Evolutionary conservation across 2,888 invertebrate genomes (phyloP).

Genomic region (Eustalomyia histrio): DNA sequence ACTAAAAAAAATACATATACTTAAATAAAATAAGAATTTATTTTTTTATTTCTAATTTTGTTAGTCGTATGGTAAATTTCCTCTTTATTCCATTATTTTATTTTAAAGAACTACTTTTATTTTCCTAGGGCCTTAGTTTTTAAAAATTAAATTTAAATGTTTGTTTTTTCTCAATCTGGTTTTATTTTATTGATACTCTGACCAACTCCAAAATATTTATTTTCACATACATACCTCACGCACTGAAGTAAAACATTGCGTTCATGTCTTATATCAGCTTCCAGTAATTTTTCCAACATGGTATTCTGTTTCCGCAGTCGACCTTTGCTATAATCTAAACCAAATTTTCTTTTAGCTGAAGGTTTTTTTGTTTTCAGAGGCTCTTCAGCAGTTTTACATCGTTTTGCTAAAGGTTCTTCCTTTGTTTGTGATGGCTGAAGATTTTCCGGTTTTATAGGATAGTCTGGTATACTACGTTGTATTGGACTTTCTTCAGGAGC

Average conservation of each 20-base stretch:
- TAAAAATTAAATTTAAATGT: neutral
- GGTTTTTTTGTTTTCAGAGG: neutral
- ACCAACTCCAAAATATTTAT: constrained; percentile 85
- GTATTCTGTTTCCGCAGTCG: constrained; percentile 78
- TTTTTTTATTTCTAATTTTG: constrained; percentile 13
- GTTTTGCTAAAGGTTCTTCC: constrained; percentile 1
- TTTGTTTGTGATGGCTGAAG: neutral
- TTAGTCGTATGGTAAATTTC: no score
- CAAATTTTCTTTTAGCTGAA: constrained; percentile 51
- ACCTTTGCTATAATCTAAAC: constrained; percentile 74
- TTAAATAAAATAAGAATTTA: neutral
- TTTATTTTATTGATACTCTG: constrained; percentile 17
- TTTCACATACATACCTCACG: constrained; percentile 87
- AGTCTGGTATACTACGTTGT: constrained; percentile 53
- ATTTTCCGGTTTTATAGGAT: neutral
- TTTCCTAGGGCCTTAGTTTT: no score
- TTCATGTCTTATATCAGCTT: constrained; percentile 90
- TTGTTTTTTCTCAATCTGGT: neutral
- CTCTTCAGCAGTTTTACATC: neutral
- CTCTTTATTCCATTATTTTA: no score
- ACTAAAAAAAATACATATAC: constrained; percentile 26
- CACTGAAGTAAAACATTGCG: constrained; percentile 93
- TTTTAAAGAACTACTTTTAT: no score
- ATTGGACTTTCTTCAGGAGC: constrained; percentile 72
- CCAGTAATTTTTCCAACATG: constrained; percentile 86